Evolutionary conservation across 2,888 invertebrate species (phyloP).

Genomic region (Aphidoletes aphidimyza): DNA sequence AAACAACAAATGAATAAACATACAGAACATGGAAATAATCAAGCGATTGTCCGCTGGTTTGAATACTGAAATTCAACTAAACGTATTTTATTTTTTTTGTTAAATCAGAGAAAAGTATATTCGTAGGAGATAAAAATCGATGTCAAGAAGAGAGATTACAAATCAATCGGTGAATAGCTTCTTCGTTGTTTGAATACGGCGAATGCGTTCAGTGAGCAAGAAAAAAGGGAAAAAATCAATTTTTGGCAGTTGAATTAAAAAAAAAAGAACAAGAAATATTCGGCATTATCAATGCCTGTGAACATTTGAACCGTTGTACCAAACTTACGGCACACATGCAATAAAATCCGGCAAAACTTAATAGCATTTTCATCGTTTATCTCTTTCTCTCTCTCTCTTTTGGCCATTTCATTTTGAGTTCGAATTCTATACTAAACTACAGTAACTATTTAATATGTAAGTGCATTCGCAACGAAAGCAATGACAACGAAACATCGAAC

Average conservation of each 20-base stretch:
- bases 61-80: neutral
- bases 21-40: too few species aligned
- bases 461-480: neutral
- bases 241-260: neutral
- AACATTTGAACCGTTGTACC: too few species aligned
- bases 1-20: neutral
- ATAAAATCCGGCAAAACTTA: too few species aligned
- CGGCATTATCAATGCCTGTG: too few species aligned
- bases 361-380: neutral
- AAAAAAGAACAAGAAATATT: too few species aligned
- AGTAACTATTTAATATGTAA: slow-evolving; percentile 18
- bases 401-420: neutral
- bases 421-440: neutral
- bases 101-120: neutral
- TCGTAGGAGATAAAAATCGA: neutral
- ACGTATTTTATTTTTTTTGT: neutral
- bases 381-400: neutral
- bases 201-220: neutral
- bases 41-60: neutral
- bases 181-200: too few species aligned
- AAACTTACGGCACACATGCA: too few species aligned
- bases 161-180: neutral
- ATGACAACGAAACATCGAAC: slow-evolving; percentile 13
- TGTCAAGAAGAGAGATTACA: too few species aligned
- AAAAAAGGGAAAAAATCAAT: neutral